Evolutionary conservation across 2,888 invertebrate genomes (phyloP), one percentile per base, ranked within the genome.

Genomic region (Lasiommata megera): DNA sequence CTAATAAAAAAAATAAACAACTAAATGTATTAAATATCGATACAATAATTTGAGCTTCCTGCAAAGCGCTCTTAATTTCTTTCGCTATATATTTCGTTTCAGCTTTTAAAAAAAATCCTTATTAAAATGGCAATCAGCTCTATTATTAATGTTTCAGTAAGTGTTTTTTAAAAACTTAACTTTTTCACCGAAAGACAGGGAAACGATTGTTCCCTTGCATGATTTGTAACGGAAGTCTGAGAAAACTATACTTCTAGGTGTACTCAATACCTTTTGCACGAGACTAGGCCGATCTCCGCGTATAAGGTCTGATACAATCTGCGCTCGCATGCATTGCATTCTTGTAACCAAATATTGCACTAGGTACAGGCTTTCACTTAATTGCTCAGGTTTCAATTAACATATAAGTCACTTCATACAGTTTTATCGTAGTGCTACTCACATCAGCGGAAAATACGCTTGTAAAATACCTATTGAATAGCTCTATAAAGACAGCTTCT

Each of bases 181-280:
- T 23, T 3, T 23, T 23, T 23, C 23, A 3, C 23, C 5, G 7
- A 6, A 31, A 31, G 3, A 16, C 29, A 16, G 9, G 9, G 16
- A 31, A 31, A 46, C 9, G 29, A 16, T 29, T 11, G 14, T 31
- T 46, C 31, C 29, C 46, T 31, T 46, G 29, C 11, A 29, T 11
- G 16, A 31, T 29, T 46, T 41, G 40, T 40, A 67, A 67, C 70
- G 71, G 69, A 70, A 65, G 59, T 63, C 58, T 54, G 61, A 58
- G 63, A 68, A 67, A 69, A 70, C 57, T 63, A 61, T 63, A 64
- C 53, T 63, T 64, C 60, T 60, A 60, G 67, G 65, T 66, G 68
- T 58, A 64, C 71, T 67, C 67, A 66, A 66, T 70, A 67, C 68
- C 69, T 66, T 66, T 58, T 63, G 63, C 66, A 60, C 55, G 68